Conservation (phyloP, 2,888 invertebrate species). For the Leucophenga maculata region DNA sequence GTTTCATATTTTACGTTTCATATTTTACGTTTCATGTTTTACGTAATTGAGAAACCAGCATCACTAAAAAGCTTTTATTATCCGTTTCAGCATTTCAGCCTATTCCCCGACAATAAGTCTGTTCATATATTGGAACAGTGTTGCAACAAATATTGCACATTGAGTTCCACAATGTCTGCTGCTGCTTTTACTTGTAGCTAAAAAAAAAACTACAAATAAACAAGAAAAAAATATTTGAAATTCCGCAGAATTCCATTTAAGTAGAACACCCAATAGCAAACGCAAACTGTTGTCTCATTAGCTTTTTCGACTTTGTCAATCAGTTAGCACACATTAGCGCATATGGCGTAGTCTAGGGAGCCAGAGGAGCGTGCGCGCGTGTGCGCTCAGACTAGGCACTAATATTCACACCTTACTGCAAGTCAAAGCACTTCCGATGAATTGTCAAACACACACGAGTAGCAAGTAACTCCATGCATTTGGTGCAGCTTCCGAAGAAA, state of each 20-base stretch:
- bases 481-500: conserved; percentile 49
- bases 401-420: conserved; percentile 44
- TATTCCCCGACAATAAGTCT: too few species aligned
- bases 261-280: neutral
- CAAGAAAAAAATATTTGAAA: neutral
- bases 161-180: too few species aligned
- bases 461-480: too few species aligned
- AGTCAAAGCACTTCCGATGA: conserved; percentile 43
- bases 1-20: too few species aligned
- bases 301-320: conserved; percentile 2
- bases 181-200: too few species aligned
- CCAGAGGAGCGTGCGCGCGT: conserved; percentile 1
- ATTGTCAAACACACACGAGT: conserved; percentile 44
- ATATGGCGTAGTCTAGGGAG: neutral
- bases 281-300: neutral
- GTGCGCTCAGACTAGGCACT: conserved; percentile 32
- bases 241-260: conserved; percentile 19
- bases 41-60: too few species aligned
- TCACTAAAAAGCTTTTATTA: too few species aligned
- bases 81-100: too few species aligned
- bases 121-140: too few species aligned
- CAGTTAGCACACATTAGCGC: conserved; percentile 12
- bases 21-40: too few species aligned
- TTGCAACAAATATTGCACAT: too few species aligned
- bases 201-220: too few species aligned